phyloP scores from a whole-genome alignment of 1,140 invertebrate species.

The Apis cerana region DNA sequence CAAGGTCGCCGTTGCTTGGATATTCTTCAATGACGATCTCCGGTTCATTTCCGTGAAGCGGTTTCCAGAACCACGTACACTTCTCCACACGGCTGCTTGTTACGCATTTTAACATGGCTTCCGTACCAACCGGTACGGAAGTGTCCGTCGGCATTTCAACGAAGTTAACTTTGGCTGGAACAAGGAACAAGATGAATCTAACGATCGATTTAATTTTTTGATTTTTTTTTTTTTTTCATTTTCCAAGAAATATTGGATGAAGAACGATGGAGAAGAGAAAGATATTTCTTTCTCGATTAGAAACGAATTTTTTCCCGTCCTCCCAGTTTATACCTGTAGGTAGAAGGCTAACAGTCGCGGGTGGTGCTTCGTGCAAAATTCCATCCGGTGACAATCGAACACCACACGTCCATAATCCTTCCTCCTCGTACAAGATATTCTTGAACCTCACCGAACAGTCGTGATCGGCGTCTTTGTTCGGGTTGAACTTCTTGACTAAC shows the following conservation, averaged over 20 bases:
- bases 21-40: constrained; percentile 72
- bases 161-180: constrained; percentile 75
- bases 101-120: constrained; percentile 72
- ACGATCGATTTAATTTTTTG: neutral
- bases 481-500: constrained; percentile 74
- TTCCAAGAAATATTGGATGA: neutral
- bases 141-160: constrained; percentile 73
- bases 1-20: constrained; percentile 73
- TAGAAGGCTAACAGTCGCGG: constrained; percentile 75
- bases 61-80: constrained; percentile 77
- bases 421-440: constrained; percentile 78
- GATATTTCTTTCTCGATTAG: neutral
- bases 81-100: constrained; percentile 75
- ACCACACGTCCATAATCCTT: constrained; percentile 79
- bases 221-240: neutral
- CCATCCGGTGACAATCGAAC: constrained; percentile 73
- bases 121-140: constrained; percentile 69
- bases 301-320: neutral
- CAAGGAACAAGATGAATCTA: neutral
- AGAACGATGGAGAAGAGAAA: neutral
- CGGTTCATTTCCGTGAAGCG: constrained; percentile 65
- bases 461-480: constrained; percentile 75
- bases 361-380: constrained; percentile 75
- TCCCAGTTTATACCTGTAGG: constrained; percentile 67
- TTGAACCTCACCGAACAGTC: constrained; percentile 79